These are phyloP conservation scores for Odontophorus gujanensis DNA, from an alignment of 2,113 vertebrate species.

Conservation along the genomic window DNA sequence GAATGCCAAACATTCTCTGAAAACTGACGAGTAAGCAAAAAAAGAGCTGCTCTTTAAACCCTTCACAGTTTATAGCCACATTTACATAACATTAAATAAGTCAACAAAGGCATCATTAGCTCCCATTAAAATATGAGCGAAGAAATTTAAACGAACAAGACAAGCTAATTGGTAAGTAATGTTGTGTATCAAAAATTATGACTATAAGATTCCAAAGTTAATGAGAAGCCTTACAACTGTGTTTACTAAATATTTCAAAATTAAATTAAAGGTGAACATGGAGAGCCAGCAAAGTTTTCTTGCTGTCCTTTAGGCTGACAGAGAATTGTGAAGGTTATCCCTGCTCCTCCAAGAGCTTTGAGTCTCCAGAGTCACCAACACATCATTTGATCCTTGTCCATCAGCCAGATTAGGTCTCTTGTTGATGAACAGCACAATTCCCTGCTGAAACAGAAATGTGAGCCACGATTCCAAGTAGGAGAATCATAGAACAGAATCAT, in stretches of 20 bases:
- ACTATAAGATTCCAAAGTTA: conserved; percentile 92
- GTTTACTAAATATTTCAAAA: conserved; percentile 93
- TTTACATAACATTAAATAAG: conserved; percentile 90
- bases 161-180: conserved; percentile 99
- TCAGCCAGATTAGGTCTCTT: neutral
- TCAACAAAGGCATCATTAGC: conserved; percentile 96
- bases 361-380: neutral
- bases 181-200: conserved; percentile 98
- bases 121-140: conserved; percentile 97
- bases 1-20: conserved; percentile 64
- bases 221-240: conserved; percentile 92
- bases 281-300: conserved; percentile 65
- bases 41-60: conserved; percentile 78
- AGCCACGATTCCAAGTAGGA: neutral
- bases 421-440: neutral
- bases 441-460: neutral
- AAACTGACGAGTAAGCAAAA: conserved; percentile 83
- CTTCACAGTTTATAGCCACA: conserved; percentile 87
- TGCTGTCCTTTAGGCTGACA: neutral
- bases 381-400: neutral
- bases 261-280: conserved; percentile 82
- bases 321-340: neutral
- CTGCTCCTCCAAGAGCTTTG: neutral
- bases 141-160: conserved; percentile 95
- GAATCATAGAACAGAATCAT: too few species aligned